These are phyloP conservation scores for Ischnus inquisitorius DNA, from an alignment of 2,888 invertebrate genomes.

Conservation along the genomic window DNA sequence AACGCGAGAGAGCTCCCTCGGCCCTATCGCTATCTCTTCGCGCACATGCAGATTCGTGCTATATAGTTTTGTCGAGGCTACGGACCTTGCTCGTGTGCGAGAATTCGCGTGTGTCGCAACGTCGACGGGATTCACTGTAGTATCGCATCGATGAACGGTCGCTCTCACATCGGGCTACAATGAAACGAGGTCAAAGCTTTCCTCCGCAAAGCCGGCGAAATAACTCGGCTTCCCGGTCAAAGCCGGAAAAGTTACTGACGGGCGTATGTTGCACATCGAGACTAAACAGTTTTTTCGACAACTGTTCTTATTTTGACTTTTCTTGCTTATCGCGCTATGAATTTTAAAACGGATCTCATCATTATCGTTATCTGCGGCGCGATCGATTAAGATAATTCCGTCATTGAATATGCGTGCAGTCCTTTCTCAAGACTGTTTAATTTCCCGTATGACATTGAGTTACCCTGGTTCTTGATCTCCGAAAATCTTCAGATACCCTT, in stretches of 20 bases:
- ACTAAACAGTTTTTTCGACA: constrained; percentile 8
- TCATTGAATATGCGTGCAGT: too few species aligned
- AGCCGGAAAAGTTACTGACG: constrained; percentile 67
- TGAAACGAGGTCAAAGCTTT: constrained; percentile 72
- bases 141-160: constrained; percentile 18
- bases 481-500: too few species aligned
- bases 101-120: constrained; percentile 1
- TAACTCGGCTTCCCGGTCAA: constrained; percentile 61
- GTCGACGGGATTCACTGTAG: neutral
- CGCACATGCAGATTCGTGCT: constrained; percentile 1
- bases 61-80: constrained; percentile 9
- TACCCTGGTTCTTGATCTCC: too few species aligned
- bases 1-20: neutral
- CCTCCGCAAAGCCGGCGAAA: constrained; percentile 63
- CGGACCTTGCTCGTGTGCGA: neutral
- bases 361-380: too few species aligned
- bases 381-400: too few species aligned
- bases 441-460: too few species aligned
- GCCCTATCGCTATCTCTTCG: neutral
- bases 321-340: neutral
- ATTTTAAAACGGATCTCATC: neutral
- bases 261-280: constrained; percentile 12
- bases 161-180: constrained; percentile 55
- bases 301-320: neutral
- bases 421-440: too few species aligned